phyloP scores from a whole-genome alignment of 2,888 invertebrate genomes.

The Leptura quadrifasciata region DNA sequence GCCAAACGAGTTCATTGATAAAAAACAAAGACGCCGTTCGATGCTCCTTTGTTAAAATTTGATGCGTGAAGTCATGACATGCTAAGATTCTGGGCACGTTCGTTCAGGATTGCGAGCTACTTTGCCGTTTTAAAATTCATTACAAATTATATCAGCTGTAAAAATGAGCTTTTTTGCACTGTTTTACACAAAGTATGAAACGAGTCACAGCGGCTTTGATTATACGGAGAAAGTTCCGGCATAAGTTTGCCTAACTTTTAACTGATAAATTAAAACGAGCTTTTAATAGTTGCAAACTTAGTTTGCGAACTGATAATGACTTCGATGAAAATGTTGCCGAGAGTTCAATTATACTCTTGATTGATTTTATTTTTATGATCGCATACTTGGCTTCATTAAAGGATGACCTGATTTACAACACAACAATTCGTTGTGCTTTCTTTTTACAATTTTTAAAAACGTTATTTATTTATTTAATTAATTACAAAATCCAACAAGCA shows the following conservation, averaged over 20 bases:
- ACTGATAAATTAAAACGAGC: conserved; percentile 39
- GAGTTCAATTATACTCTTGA: neutral
- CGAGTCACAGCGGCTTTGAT: conserved; percentile 45
- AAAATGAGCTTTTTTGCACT: conserved; percentile 68
- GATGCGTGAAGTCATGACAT: conserved; percentile 61
- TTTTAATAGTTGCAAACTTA: conserved; percentile 29
- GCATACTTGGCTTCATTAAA: neutral
- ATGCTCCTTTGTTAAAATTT: conserved; percentile 57
- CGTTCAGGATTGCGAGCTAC: conserved; percentile 72
- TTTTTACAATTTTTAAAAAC: too few relatives aligned
- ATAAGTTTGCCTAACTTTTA: conserved; percentile 16
- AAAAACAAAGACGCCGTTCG: conserved; percentile 55
- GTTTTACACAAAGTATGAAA: conserved; percentile 48
- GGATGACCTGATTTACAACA: neutral
- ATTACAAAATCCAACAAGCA: too few relatives aligned
- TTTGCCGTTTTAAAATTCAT: conserved; percentile 73
- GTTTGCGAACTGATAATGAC: conserved; percentile 29
- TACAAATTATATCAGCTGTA: conserved; percentile 73
- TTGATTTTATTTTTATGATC: neutral
- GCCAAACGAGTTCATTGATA: conserved; percentile 23
- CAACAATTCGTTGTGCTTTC: too few relatives aligned
- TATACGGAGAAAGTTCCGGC: conserved; percentile 26
- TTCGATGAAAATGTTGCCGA: conserved; percentile 25
- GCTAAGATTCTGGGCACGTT: conserved; percentile 71
- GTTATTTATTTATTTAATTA: too few relatives aligned